Conservation (phyloP, 1,140 invertebrate genomes). For the Papilio dardanus region DNA sequence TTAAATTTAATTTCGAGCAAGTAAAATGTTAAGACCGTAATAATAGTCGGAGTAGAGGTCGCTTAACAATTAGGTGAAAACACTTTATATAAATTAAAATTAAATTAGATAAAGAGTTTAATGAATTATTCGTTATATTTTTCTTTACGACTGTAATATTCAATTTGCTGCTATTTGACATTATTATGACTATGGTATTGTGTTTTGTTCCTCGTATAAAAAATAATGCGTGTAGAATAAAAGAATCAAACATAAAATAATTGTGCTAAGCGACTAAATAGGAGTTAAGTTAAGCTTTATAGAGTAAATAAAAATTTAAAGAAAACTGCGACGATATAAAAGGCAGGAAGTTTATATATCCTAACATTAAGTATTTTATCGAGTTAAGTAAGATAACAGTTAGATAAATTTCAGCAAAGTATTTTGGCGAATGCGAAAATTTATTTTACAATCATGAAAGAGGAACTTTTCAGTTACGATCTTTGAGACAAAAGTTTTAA, state of each 20-base stretch:
- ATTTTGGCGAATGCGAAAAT: conserved; percentile 21
- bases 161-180: too few species aligned
- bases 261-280: not conserved
- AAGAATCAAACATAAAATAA: not conserved
- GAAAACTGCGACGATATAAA: conserved; percentile 26
- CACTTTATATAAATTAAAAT: not conserved
- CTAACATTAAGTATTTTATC: conserved; percentile 34
- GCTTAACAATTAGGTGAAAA: not conserved
- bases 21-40: conserved; percentile 7
- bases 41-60: conserved; percentile 3
- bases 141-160: too few species aligned
- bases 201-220: too few species aligned
- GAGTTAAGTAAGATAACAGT: conserved; percentile 30
- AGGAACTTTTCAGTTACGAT: conserved; percentile 22
- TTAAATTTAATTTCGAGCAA: conserved; percentile 4
- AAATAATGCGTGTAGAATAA: too few species aligned
- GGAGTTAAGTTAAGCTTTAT: not conserved
- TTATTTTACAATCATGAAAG: conserved; percentile 23
- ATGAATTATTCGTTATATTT: too few species aligned
- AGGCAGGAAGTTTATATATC: conserved; percentile 31
- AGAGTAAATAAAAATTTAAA: conserved; percentile 8
- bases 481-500: conserved; percentile 21
- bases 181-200: not conserved
- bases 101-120: too few species aligned
- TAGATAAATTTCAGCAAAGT: conserved; percentile 21